Conservation (phyloP, 2,113 vertebrate genomes). For the Rhinichthys klamathensis region DNA sequence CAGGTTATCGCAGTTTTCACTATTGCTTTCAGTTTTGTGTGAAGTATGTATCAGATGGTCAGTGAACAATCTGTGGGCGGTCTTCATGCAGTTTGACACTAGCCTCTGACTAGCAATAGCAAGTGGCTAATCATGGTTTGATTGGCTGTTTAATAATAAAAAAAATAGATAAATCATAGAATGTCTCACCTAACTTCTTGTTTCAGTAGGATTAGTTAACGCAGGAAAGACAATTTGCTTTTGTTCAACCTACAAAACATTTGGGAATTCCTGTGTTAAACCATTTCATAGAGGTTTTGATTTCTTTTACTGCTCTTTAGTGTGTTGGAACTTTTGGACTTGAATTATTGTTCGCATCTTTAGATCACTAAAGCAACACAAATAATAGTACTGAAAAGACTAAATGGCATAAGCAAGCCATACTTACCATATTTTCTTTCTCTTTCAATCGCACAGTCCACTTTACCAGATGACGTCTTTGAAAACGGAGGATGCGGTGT, state of each 20-base stretch:
- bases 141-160: too few relatives aligned
- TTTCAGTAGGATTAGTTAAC: too few relatives aligned
- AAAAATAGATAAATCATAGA: too few relatives aligned
- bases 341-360: not conserved
- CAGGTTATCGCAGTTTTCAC: not conserved
- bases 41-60: not conserved
- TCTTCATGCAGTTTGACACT: too few relatives aligned
- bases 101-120: too few relatives aligned
- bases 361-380: not conserved
- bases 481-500: slow-evolving; percentile 78
- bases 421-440: not conserved
- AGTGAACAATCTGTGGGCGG: not conserved
- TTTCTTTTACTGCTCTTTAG: not conserved
- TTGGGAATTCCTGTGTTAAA: not conserved
- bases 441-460: slow-evolving; percentile 76
- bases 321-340: not conserved
- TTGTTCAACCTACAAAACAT: not conserved
- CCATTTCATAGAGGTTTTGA: not conserved
- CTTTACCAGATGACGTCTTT: slow-evolving; percentile 88
- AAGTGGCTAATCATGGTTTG: too few relatives aligned
- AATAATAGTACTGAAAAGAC: not conserved
- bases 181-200: too few relatives aligned
- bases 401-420: not conserved
- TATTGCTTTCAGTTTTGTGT: not conserved
- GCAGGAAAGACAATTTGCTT: too few relatives aligned